Evolutionary conservation across 2,113 vertebrate species (phyloP), one percentile per base, ranked within the genome.

Genomic region (Ginglymostoma cirratum): DNA sequence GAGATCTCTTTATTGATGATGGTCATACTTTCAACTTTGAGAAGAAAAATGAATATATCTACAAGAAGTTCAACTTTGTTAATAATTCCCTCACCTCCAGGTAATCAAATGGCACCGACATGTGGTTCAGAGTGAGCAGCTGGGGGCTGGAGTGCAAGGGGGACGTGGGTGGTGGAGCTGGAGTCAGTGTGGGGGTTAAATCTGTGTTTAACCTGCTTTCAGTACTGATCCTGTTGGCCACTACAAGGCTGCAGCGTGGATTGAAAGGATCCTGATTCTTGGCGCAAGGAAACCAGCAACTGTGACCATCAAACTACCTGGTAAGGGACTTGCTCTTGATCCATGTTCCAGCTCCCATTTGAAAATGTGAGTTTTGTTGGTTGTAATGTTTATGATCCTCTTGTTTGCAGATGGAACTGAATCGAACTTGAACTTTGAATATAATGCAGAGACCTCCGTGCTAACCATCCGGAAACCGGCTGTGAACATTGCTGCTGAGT

Each of bases 1-100:
- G 99, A 17, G 98, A 99, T 93, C 97, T 99, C 87, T 99, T 98
- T 96, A 96, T 99, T 1, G 99, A 99, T 7, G 99, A 99, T 14
- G 98, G 98, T 23, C 98, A 98, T 97, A 98, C 98, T 0, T 98
- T 98, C 96, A 98, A 97, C 96, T 99, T 98, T 95, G 97, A 98
- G 94, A 98, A 97, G 24, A 96, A 96, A 96, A 97, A 97, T 38
- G 97, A 98, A 96, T 99, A 98, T 96, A 97, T 98, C 96, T 97
- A 98, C 96, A 97, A 98, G 45, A 98, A 90, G 61, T 98, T 99
- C 89, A 97, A 96, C 2, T 98, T 98, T 67, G 96, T 97, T 27
- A 97, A 97, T 96, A 98, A 98, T 96, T 30, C 97, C n/a, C 97
- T 99, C 17, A 97, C 98, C 2, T 98, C 98, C 96, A 98, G 98